Base-by-base conservation (phyloP, 2,888 invertebrate genomes). In the Hydraecia micacea region DNA sequence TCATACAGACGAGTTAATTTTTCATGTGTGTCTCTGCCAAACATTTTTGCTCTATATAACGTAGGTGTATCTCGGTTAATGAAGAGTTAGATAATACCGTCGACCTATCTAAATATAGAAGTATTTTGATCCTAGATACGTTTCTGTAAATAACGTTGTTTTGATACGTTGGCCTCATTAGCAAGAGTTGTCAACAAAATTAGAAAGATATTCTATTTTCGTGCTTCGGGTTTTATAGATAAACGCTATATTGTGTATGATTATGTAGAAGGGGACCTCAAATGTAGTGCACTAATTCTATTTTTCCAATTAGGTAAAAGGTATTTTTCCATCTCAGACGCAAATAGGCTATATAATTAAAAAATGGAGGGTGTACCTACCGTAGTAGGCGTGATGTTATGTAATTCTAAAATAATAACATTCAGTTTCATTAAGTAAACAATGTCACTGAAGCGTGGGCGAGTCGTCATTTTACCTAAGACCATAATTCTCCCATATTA, bases 1-100 rank as follows among this genome's bases (percentile, higher is more conserved):
- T 86, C 86, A 87, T 87, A 82, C 68, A 75, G 68, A 72, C 25
- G 63, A 72, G 83, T 87, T 72, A 76, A 87, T 86, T 87, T 86
- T 86, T 87, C 76, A 81, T 78, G 67, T 85, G 63, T 81, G 63
- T 86, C 73, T 81, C 73, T 42, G 49, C 36, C 49, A 69, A 77
- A 79, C 15, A 83, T 77, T 77, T 86, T 77, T 77, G 67, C 55
- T 78, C 49, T 65, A 79, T 18, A n/a, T 63, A 73, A 58, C 73
- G 63, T 49, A n/a, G 63, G 42, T 68, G 42, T 42, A 49, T 62
- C 60, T 46, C 28, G 39, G 68, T 39, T 73, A 80, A 87, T 84
- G 73, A 73, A 84, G 71, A 71, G 39, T 70, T 82, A 39, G n/a
- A 28, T 72, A 68, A 60, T 65, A 49, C 25, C 62, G 63, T 55